A percentile compares a stretch with the other conserved stretches of the same genome.
Conservation (phyloP, 2,113 vertebrate species). For the Coryphaenoides rupestris region DNA sequence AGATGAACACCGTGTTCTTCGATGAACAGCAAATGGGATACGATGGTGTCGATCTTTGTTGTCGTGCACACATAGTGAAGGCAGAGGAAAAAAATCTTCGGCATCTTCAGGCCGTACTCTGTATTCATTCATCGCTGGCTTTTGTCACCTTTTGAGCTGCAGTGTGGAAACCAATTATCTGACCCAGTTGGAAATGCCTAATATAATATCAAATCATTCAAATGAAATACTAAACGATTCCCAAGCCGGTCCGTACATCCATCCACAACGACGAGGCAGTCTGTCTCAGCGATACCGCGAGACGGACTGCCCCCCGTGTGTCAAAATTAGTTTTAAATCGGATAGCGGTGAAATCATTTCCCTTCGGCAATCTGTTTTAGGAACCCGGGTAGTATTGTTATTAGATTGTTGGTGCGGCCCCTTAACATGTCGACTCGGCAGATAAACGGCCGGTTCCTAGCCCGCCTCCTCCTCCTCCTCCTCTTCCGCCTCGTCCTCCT, state of each 20-base stretch:
- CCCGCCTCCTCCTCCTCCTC: neutral
- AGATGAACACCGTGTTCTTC: too few species aligned
- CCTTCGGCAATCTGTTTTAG: constrained; percentile 10
- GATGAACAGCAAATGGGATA: too few species aligned
- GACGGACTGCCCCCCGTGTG: constrained; percentile 21
- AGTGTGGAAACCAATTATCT: too few species aligned
- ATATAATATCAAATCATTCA: too few species aligned
- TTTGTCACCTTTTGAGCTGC: too few species aligned
- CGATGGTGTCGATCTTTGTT: too few species aligned
- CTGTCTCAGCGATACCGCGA: constrained; percentile 19
- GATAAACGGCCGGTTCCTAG: constrained; percentile 52
- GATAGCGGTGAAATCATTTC: constrained; percentile 45
- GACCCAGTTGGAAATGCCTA: too few species aligned
- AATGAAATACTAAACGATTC: neutral
- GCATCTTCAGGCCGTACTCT: too few species aligned
- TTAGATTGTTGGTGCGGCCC: constrained; percentile 35
- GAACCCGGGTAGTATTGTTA: constrained; percentile 29
- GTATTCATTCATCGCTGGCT: too few species aligned
- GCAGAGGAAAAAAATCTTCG: too few species aligned
- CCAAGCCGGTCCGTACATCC: constrained; percentile 16
- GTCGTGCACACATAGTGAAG: too few species aligned
- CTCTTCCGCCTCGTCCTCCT: too few species aligned
- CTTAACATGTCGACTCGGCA: constrained; percentile 43
- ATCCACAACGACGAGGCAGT: constrained; percentile 23
- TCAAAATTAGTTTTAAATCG: constrained; percentile 61